Evolutionary conservation across 2,888 invertebrate species (phyloP).

Genomic region (Apoda limacodes): DNA sequence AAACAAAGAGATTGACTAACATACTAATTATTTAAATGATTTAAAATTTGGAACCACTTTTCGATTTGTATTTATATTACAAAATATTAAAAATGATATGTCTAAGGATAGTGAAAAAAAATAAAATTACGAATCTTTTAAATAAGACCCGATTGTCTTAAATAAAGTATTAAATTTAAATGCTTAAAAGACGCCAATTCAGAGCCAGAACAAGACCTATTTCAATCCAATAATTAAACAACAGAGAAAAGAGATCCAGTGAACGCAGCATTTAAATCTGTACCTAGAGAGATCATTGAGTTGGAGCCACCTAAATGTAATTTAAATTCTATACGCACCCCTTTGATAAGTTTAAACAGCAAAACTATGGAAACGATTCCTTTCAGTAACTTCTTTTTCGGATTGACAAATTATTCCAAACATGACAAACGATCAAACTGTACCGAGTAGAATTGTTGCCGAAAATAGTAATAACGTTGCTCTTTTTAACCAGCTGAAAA

Average conservation of each 20-base stretch:
- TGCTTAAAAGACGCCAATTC: not conserved
- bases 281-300: not conserved
- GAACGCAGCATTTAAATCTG: not conserved
- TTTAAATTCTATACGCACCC: slow-evolving; percentile 5
- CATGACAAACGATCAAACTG: slow-evolving; percentile 7
- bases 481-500: not conserved
- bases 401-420: slow-evolving; percentile 9
- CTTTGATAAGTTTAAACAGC: slow-evolving; percentile 3
- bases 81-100: too few relatives aligned
- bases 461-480: too few relatives aligned
- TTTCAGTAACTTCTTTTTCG: slow-evolving; percentile 2
- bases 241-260: not conserved
- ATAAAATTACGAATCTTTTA: too few relatives aligned
- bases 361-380: not conserved
- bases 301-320: slow-evolving; percentile 1
- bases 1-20: too few relatives aligned
- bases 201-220: not conserved
- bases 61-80: too few relatives aligned
- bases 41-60: too few relatives aligned
- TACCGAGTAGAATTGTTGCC: slow-evolving; percentile 6
- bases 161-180: too few relatives aligned
- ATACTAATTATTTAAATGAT: too few relatives aligned
- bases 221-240: not conserved
- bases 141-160: too few relatives aligned
- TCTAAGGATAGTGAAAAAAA: too few relatives aligned